A percentile compares a stretch with the other conserved stretches of the same genome.
Evolutionary conservation across 2,888 invertebrate genomes (phyloP).

Genomic region (Zhengitettix transpicula): DNA sequence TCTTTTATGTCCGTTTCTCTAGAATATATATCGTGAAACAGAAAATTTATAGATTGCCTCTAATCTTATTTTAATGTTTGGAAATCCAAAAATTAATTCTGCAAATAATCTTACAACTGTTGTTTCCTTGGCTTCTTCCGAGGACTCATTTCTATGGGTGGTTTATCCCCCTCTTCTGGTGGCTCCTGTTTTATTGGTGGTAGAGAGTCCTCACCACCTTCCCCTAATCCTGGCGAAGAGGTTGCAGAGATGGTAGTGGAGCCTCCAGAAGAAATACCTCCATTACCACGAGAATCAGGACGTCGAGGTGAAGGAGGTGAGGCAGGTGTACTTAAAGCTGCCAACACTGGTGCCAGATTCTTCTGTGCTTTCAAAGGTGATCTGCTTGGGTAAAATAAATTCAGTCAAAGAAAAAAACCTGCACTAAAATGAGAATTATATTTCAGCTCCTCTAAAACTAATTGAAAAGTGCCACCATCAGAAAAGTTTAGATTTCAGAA

Average conservation of each 20-base stretch:
- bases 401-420: neutral
- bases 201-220: constrained; percentile 18
- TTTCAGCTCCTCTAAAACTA: too few relatives aligned
- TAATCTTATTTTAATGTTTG: too few relatives aligned
- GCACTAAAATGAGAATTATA: neutral
- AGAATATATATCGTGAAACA: too few relatives aligned
- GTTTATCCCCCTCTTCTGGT: constrained; percentile 27
- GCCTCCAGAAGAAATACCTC: constrained; percentile 36
- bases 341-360: constrained; percentile 34
- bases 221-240: constrained; percentile 57
- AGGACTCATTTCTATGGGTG: constrained; percentile 49
- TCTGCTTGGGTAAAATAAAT: constrained; percentile 16
- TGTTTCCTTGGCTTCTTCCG: constrained; percentile 86
- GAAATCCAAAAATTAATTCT: neutral
- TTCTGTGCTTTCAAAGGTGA: constrained; percentile 47
- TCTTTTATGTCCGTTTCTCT: too few relatives aligned
- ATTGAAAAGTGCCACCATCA: too few relatives aligned
- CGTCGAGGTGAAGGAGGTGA: constrained; percentile 17
- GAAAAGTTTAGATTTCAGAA: too few relatives aligned
- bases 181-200: constrained; percentile 15
- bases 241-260: constrained; percentile 80
- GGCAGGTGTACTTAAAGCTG: constrained; percentile 18
- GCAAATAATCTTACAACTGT: constrained; percentile 46
- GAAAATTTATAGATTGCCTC: too few relatives aligned
- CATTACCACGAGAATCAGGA: constrained; percentile 11